Evolutionary conservation across 2,888 invertebrate genomes (phyloP).

Genomic region (Tipula confusa): DNA sequence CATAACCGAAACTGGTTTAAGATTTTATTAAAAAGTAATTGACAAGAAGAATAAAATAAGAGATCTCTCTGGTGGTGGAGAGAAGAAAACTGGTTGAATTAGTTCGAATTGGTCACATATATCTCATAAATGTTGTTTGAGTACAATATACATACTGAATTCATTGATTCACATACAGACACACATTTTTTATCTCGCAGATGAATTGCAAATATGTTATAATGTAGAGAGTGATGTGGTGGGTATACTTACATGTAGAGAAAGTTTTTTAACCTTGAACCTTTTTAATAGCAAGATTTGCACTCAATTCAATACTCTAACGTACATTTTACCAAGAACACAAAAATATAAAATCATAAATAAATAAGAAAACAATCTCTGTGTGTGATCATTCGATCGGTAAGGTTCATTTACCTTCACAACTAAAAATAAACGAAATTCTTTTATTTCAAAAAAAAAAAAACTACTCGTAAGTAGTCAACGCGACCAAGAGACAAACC

Average conservation of each 20-base stretch:
- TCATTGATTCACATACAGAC: not conserved
- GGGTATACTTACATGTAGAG: not conserved
- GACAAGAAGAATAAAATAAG: not conserved
- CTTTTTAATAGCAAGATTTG: not conserved
- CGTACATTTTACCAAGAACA: not conserved
- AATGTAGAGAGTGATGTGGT: too few species aligned
- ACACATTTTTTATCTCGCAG: too few species aligned
- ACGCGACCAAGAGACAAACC: not conserved
- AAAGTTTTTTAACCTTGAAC: not conserved
- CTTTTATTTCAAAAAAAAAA: too few species aligned
- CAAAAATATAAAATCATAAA: not conserved
- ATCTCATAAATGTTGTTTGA: not conserved
- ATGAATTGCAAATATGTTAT: not conserved
- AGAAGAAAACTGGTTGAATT: slow-evolving; percentile 16
- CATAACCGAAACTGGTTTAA: not conserved
- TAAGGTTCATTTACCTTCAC: not conserved
- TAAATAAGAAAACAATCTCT: too few species aligned
- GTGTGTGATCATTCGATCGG: not conserved
- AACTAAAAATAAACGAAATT: not conserved
- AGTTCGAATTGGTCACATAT: not conserved
- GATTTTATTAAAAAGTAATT: not conserved
- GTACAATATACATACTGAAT: not conserved
- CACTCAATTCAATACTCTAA: too few species aligned
- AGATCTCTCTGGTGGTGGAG: not conserved
- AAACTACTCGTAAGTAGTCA: not conserved